Evolutionary conservation across 2,888 invertebrate species (phyloP).

Genomic region (Caenorhabditis wallacei): DNA sequence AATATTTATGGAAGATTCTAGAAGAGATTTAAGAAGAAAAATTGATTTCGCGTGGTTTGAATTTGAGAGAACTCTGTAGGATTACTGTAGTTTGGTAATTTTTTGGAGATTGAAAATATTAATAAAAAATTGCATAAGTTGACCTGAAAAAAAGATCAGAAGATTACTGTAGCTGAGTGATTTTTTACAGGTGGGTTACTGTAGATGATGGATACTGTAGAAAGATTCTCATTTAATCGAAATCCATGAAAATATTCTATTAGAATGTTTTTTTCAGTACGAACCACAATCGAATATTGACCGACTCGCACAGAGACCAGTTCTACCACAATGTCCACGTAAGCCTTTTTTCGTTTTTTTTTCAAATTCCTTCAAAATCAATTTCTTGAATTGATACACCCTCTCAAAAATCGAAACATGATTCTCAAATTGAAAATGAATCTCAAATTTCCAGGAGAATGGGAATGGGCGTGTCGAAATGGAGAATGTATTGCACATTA

Average conservation of each 20-base stretch:
- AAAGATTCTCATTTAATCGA: too few relatives aligned
- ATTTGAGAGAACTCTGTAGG: not conserved
- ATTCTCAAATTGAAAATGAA: not conserved
- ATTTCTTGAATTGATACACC: too few relatives aligned
- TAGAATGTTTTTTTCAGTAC: too few relatives aligned
- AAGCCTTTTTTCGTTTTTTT: slow-evolving; percentile 8
- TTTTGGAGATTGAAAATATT: too few relatives aligned
- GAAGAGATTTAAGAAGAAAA: too few relatives aligned
- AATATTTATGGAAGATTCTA: too few relatives aligned
- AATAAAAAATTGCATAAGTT: too few relatives aligned
- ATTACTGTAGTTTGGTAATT: not conserved
- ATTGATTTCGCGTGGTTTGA: not conserved
- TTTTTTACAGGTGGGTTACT: too few relatives aligned
- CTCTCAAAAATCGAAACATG: too few relatives aligned
- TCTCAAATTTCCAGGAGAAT: slow-evolving; percentile 56
- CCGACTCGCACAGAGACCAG: slow-evolving; percentile 47
- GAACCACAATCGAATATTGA: slow-evolving; percentile 70
- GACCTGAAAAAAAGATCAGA: too few relatives aligned
- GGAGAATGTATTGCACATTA: slow-evolving; percentile 95
- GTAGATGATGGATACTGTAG: not conserved
- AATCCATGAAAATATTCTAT: too few relatives aligned
- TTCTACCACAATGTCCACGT: slow-evolving; percentile 65
- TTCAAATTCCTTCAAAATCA: too few relatives aligned
- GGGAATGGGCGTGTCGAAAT: slow-evolving; percentile 83
- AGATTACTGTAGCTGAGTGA: slow-evolving; percentile 3